Conservation (phyloP, 2,888 invertebrate species). For the Drosophila neutralis region DNA sequence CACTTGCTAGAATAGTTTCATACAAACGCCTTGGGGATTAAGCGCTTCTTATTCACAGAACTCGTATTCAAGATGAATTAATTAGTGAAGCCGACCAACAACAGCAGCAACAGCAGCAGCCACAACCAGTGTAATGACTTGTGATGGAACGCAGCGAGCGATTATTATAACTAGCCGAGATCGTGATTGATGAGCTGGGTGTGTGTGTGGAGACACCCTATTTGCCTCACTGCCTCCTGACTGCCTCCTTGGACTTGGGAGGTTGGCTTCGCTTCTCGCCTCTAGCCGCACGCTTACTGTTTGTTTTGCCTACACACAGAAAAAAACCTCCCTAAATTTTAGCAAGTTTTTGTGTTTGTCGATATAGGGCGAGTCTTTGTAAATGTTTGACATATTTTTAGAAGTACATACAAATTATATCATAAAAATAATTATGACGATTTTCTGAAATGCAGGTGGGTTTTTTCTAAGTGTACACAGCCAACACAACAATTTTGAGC, state of each 20-base stretch:
- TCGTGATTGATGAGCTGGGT: conserved; percentile 69
- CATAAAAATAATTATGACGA: background rate
- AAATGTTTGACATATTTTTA: background rate
- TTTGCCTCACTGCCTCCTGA: conserved; percentile 17
- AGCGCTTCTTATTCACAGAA: conserved; percentile 16
- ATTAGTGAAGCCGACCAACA: conserved; percentile 56
- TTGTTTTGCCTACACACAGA: conserved; percentile 29
- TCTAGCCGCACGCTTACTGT: conserved; percentile 16
- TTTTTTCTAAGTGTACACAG: conserved; percentile 3
- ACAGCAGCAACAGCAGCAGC: background rate
- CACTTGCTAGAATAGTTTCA: conserved; percentile 60
- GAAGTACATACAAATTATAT: no score
- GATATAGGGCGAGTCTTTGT: background rate
- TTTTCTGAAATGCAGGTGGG: background rate
- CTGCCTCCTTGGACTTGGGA: conserved; percentile 9
- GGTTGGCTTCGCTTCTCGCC: conserved; percentile 5
- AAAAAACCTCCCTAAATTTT: background rate
- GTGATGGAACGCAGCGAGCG: conserved; percentile 41
- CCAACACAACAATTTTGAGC: conserved; percentile 26
- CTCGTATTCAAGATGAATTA: conserved; percentile 70
- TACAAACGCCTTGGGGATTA: conserved; percentile 37
- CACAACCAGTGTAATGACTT: conserved; percentile 36
- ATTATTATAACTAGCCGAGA: conserved; percentile 49
- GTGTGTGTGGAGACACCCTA: conserved; percentile 49
- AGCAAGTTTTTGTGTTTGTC: background rate